Base-by-base conservation (phyloP, 1,140 invertebrate species). In the Mactra quadrangularis region DNA sequence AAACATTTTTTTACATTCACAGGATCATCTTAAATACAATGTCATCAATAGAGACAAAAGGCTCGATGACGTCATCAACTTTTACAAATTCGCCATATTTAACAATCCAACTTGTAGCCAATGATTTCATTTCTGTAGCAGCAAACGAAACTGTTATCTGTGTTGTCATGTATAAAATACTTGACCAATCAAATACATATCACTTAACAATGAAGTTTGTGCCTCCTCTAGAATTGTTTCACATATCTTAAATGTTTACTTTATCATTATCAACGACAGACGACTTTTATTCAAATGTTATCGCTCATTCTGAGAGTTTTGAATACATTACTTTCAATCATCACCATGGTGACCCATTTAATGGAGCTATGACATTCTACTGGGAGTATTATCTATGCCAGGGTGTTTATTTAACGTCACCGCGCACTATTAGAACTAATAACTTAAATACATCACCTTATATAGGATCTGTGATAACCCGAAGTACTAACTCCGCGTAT, bases 321-420 rank as follows among this genome's bases (percentile, higher is more conserved):
- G 31, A 45, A 19, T 68, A 66, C 47, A 35, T 81, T 13, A 31
- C 31, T 31, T 59, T 81, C 27, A 71, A 81, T 19, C 0, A 27
- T 41, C 45, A 64, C 17, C 19, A 31, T 11, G 11, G n/a, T 27
- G 2, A 71, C 22, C 77, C 66, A 27, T 81, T 81, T 57, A 38
- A 66, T 35, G 13, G 27, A 22, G 60, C 66, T 41, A 81, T 81
- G 77, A 70, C 66, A 0, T 81, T 38, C 38, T 81, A 19, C 35
- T 81, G 77, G 77, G 52, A 70, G 41, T 47, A 27, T 33, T 81
- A 70, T 53, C 68, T 81, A 71, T 47, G 53, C 53, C 35, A 59
- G 19, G 41, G 71, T 27, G 22, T 71, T 22, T 0, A 15, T 41
- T 33, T 81, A 22, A 38, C 31, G 19, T 11, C 11, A 22, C 77